Percentiles rank a stretch among this genome's conserved stretches.
These are phyloP conservation scores for Alligator sinensis DNA, from an alignment of 2,113 vertebrate species.

Conservation along the genomic window DNA sequence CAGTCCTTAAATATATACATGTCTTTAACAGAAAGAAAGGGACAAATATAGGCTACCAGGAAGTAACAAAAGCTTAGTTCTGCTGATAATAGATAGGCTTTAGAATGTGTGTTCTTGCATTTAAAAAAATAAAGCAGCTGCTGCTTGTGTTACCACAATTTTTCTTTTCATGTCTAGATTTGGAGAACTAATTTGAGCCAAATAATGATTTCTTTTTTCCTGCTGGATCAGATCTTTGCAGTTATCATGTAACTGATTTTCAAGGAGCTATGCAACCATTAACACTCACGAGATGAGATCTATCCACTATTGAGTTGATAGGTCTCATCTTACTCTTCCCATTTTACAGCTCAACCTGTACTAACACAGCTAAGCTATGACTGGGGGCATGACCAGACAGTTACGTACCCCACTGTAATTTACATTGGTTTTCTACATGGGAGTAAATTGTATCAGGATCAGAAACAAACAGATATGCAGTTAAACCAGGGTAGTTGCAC, in stretches of 20 bases:
- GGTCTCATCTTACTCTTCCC: not conserved
- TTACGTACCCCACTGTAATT: too few relatives aligned
- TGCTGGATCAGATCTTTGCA: not conserved
- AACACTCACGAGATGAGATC: not conserved
- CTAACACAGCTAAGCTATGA: not conserved
- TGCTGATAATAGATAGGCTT: not conserved
- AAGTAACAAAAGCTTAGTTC: not conserved
- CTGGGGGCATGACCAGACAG: not conserved
- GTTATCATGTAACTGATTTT: not conserved
- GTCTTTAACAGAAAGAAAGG: slow-evolving; percentile 51
- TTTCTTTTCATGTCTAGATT: not conserved
- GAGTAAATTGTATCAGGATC: too few relatives aligned
- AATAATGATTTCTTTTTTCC: not conserved
- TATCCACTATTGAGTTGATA: not conserved
- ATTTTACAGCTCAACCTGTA: not conserved
- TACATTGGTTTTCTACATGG: too few relatives aligned
- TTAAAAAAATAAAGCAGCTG: not conserved
- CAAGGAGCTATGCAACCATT: not conserved
- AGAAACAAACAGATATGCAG: too few relatives aligned
- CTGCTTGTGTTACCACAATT: not conserved
- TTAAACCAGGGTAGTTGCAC: too few relatives aligned
- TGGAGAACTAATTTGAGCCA: not conserved
- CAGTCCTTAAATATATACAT: slow-evolving; percentile 56
- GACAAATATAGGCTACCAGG: slow-evolving; percentile 47
- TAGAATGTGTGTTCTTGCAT: not conserved